Base-by-base conservation (phyloP, 1,140 invertebrate genomes). In the Metopolophium dirhodum region DNA sequence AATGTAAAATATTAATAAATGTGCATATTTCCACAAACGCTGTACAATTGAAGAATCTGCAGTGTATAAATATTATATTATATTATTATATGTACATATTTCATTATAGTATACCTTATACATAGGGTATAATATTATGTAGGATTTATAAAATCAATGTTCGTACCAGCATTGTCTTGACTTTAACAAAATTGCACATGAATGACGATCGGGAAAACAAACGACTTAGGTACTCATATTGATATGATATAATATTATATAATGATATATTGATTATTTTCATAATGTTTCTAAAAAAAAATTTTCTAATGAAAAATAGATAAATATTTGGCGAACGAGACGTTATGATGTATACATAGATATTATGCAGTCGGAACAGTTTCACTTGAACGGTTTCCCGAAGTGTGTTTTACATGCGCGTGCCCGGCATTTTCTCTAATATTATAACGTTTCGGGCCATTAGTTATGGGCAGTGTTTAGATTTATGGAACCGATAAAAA, bases 381-480 rank as follows among this genome's bases (percentile, higher is more conserved):
- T 77, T 77, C 61, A 77, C 61, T 77, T 77, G 61, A n/a, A 77
- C 14, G 61, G 7, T 77, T 14, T 77, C 30, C 30, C 4, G 14
- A n/a, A 68, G 61, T 68, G 61, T 68, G 30, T 68, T 68, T 68
- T 68, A 68, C 61, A 68, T 68, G 61, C 61, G 6, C 61, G 61
- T 77, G 61, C 30, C 14, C 6, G 9, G 14, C 61, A n/a, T 77
- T n/a, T 77, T 77, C 61, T 77, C 11, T n/a, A 77, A 77, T 77
- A n/a, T n/a, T 77, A n/a, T n/a, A 77, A 77, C 61, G 61, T 77
- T 77, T n/a, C 61, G 61, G 61, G 61, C 61, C 61, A 77, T 77
- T 77, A 77, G 61, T 77, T 77, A 77, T 35, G 61, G 30, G n/a
- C 61, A 77, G n/a, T 77, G 61, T 77, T 30, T 77, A 77, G 61